These are phyloP conservation scores for Dasypogon diadema DNA, from an alignment of 2,888 invertebrate species.

Conservation along the genomic window DNA sequence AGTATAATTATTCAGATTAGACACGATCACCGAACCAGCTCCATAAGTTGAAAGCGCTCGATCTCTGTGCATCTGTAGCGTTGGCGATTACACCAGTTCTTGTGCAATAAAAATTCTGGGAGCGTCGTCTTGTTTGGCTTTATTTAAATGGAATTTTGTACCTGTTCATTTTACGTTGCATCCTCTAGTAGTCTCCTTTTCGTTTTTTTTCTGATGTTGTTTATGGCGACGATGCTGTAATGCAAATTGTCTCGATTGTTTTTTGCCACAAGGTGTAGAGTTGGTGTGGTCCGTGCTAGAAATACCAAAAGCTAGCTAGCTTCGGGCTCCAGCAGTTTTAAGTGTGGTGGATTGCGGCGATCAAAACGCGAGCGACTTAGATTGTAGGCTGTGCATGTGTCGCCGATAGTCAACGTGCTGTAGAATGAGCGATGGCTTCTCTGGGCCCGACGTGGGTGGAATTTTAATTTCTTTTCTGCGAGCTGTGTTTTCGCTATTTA, in stretches of 20 bases:
- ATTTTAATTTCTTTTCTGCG: background rate
- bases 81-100: background rate
- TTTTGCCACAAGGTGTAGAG: background rate
- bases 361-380: background rate
- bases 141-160: background rate
- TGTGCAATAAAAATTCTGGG: background rate
- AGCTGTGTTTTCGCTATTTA: background rate
- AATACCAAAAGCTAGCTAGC: background rate
- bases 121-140: background rate
- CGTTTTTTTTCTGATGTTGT: background rate
- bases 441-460: background rate
- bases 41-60: too few species aligned
- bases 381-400: background rate
- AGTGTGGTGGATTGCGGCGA: too few species aligned
- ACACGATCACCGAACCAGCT: too few species aligned
- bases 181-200: too few species aligned
- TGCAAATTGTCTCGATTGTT: background rate
- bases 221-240: background rate
- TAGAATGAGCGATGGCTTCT: background rate
- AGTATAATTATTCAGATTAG: too few species aligned
- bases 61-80: too few species aligned
- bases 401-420: background rate
- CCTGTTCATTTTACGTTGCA: background rate
- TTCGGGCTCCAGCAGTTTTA: too few species aligned
- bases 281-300: background rate